Conservation (phyloP, 2,888 invertebrate species). For the Drosophila leonis region DNA sequence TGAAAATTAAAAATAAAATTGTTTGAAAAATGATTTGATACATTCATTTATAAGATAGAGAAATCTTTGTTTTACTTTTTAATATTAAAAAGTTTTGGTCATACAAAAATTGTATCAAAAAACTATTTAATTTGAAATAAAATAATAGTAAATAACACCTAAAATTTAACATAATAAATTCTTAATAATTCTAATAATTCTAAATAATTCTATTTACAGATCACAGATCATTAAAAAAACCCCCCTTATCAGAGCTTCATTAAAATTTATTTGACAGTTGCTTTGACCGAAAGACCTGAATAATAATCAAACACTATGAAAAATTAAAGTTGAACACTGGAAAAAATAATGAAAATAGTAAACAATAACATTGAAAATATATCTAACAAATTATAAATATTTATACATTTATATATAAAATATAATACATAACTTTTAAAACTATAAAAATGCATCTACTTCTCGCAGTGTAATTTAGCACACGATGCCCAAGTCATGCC, state of each 20-base stretch:
- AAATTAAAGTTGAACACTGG: not conserved
- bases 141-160: not conserved
- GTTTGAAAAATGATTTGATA: too few species aligned
- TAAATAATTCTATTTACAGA: constrained; percentile 6
- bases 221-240: constrained; percentile 6
- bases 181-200: too few species aligned
- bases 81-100: too few species aligned
- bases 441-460: not conserved
- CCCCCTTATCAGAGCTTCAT: constrained; percentile 34
- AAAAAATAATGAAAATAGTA: not conserved
- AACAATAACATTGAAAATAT: not conserved
- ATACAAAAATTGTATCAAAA: not conserved
- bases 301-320: not conserved
- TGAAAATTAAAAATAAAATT: too few species aligned
- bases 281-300: constrained; percentile 57
- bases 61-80: too few species aligned
- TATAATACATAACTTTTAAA: too few species aligned
- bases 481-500: constrained; percentile 24
- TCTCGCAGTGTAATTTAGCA: constrained; percentile 37
- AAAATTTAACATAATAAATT: not conserved
- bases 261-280: constrained; percentile 34
- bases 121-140: not conserved
- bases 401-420: too few species aligned
- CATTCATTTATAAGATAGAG: too few species aligned
- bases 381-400: not conserved